These are phyloP conservation scores for Morinoia aosen DNA, from an alignment of 2,888 invertebrate genomes.

Conservation along the genomic window DNA sequence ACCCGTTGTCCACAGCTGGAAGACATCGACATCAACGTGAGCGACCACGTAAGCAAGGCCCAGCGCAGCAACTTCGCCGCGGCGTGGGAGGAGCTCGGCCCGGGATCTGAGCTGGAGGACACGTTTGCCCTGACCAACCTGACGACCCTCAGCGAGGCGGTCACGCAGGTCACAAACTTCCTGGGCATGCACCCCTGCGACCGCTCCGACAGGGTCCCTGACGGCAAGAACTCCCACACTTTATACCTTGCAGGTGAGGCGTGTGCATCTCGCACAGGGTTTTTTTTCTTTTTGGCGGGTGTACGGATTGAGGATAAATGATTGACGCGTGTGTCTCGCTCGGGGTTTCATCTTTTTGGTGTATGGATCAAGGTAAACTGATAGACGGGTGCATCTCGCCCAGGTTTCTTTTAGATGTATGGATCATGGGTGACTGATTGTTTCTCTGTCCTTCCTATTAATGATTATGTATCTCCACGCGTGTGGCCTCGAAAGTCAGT, in stretches of 20 bases:
- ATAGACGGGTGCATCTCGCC: too few species aligned
- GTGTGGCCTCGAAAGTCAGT: too few species aligned
- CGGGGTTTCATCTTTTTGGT: neutral
- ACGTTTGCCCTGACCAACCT: slow-evolving; percentile 87
- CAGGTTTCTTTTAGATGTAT: too few species aligned
- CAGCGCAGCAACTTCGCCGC: slow-evolving; percentile 79
- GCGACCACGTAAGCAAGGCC: slow-evolving; percentile 87
- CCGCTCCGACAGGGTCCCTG: slow-evolving; percentile 84
- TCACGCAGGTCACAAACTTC: slow-evolving; percentile 85
- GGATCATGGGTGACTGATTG: too few species aligned
- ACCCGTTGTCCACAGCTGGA: slow-evolving; percentile 78
- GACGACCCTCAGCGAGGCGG: slow-evolving; percentile 84
- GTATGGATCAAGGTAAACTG: too few species aligned
- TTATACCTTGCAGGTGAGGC: slow-evolving; percentile 82
- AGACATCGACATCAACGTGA: slow-evolving; percentile 87
- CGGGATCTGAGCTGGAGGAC: slow-evolving; percentile 83
- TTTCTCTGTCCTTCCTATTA: too few species aligned
- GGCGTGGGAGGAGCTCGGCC: slow-evolving; percentile 79
- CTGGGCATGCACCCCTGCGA: slow-evolving; percentile 89
- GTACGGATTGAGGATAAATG: too few species aligned
- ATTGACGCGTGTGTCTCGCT: neutral
- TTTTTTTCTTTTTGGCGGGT: too few species aligned
- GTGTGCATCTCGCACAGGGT: too few species aligned
- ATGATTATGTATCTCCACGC: too few species aligned
- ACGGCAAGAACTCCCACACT: slow-evolving; percentile 86